A percentile compares a stretch with the other conserved stretches of the same genome.
Evolutionary conservation across 2,888 invertebrate genomes (phyloP).

Genomic region (Actias luna): DNA sequence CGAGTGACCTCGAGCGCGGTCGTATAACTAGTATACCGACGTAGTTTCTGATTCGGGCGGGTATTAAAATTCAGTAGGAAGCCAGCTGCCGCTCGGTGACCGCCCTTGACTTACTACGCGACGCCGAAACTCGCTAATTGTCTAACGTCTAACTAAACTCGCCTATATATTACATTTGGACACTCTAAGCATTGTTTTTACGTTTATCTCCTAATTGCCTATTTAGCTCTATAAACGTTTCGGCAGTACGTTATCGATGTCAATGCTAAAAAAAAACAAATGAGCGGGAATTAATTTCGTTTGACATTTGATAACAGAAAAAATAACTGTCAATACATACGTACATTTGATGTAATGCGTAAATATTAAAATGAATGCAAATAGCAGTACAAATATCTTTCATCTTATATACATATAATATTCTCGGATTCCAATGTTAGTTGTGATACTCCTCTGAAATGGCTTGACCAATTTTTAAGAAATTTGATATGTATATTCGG

Average conservation of each 20-base stretch:
- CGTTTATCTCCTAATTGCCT: slow-evolving; percentile 42
- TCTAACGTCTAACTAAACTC: slow-evolving; percentile 28
- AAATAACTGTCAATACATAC: not conserved
- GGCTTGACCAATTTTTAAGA: too few relatives aligned
- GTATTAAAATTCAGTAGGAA: slow-evolving; percentile 70
- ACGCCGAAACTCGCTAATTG: slow-evolving; percentile 36
- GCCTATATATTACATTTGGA: slow-evolving; percentile 19
- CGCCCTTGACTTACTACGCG: slow-evolving; percentile 68
- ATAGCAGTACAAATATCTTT: too few relatives aligned
- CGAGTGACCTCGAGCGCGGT: slow-evolving; percentile 58
- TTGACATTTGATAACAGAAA: not conserved
- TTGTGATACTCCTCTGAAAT: too few relatives aligned
- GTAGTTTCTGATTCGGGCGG: slow-evolving; percentile 52
- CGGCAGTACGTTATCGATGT: slow-evolving; percentile 19
- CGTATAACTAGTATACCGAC: slow-evolving; percentile 57
- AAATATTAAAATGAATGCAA: not conserved
- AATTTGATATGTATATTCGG: too few relatives aligned
- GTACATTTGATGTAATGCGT: not conserved
- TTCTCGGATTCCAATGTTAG: too few relatives aligned
- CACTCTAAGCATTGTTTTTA: slow-evolving; percentile 31
- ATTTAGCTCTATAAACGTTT: slow-evolving; percentile 43
- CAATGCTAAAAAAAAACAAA: slow-evolving; percentile 27
- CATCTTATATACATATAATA: too few relatives aligned
- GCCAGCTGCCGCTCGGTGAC: slow-evolving; percentile 58
- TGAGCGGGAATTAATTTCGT: slow-evolving; percentile 15